These are phyloP conservation scores for Poeciliopsis presidionis DNA, from an alignment of 2,797 vertebrate genomes.

Conservation along the genomic window DNA sequence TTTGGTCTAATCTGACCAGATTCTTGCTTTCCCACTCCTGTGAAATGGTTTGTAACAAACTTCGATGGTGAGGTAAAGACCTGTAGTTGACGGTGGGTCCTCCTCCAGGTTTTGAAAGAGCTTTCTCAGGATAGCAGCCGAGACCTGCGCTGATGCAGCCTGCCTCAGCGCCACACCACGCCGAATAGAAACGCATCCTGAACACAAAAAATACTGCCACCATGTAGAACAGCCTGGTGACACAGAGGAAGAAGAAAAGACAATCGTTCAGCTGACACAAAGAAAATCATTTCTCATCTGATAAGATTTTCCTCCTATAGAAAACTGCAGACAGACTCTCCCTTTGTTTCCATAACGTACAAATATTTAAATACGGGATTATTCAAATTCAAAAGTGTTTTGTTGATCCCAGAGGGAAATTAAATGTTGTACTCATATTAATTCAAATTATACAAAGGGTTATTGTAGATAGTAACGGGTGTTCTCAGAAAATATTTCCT, in stretches of 20 bases:
- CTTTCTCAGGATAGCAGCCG: conserved; percentile 88
- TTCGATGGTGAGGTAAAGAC: conserved; percentile 47
- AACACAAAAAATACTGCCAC: conserved; percentile 89
- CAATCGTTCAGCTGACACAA: neutral
- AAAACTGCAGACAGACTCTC: neutral
- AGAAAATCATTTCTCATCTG: neutral
- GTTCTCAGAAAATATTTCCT: too few species aligned
- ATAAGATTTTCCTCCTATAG: neutral
- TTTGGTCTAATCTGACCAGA: neutral
- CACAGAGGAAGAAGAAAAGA: neutral
- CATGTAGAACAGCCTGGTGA: conserved; percentile 89
- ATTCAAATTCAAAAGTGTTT: neutral
- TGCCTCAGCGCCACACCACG: conserved; percentile 90
- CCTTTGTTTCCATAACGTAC: neutral
- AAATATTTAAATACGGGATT: neutral
- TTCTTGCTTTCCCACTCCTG: neutral
- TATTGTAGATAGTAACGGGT: too few species aligned
- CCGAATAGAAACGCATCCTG: conserved; percentile 92
- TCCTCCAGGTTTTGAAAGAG: conserved; percentile 86
- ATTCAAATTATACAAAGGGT: too few species aligned
- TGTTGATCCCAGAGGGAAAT: too few species aligned
- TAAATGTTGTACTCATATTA: too few species aligned
- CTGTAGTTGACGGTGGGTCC: conserved; percentile 87
- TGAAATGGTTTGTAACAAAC: neutral
- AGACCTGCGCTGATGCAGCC: conserved; percentile 89